Conservation (phyloP, 2,113 vertebrate genomes). For the Shinisaurus crocodilurus region DNA sequence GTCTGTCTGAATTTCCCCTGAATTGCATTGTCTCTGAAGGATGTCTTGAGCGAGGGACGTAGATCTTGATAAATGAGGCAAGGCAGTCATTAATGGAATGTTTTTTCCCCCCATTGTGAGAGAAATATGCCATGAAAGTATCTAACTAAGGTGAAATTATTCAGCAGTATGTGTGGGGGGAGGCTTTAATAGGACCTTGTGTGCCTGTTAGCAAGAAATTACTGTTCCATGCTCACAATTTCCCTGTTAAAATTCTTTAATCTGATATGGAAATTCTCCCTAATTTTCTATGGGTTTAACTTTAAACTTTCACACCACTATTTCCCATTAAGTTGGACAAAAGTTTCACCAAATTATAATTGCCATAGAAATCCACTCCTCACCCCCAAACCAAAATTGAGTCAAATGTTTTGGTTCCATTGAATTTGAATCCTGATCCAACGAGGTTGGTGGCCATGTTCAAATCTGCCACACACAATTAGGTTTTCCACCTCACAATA, state of each 20-base stretch:
- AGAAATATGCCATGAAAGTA: slow-evolving; percentile 58
- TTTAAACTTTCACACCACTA: not conserved
- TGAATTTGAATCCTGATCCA: not conserved
- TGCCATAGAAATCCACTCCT: not conserved
- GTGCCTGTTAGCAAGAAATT: slow-evolving; percentile 14
- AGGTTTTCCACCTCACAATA: not conserved
- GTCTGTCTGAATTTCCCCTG: slow-evolving; percentile 37
- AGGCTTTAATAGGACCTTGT: slow-evolving; percentile 36
- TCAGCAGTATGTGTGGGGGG: slow-evolving; percentile 25
- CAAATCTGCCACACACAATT: not conserved
- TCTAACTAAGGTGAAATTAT: slow-evolving; percentile 60
- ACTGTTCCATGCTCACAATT: slow-evolving; percentile 30
- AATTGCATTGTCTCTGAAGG: slow-evolving; percentile 55
- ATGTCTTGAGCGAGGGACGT: slow-evolving; percentile 35
- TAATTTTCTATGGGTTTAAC: slow-evolving; percentile 8
- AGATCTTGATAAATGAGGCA: slow-evolving; percentile 62
- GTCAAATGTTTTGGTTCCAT: not conserved
- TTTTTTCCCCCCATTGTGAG: slow-evolving; percentile 55
- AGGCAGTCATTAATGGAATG: slow-evolving; percentile 61
- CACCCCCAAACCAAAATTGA: not conserved
- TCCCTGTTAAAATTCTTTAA: slow-evolving; percentile 43
- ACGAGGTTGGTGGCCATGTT: not conserved
- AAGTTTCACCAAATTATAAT: not conserved
- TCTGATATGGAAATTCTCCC: slow-evolving; percentile 13
- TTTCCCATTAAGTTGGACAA: slow-evolving; percentile 2